Evolutionary conservation across 1,140 invertebrate genomes (phyloP).

Genomic region (Papilio glaucus): DNA sequence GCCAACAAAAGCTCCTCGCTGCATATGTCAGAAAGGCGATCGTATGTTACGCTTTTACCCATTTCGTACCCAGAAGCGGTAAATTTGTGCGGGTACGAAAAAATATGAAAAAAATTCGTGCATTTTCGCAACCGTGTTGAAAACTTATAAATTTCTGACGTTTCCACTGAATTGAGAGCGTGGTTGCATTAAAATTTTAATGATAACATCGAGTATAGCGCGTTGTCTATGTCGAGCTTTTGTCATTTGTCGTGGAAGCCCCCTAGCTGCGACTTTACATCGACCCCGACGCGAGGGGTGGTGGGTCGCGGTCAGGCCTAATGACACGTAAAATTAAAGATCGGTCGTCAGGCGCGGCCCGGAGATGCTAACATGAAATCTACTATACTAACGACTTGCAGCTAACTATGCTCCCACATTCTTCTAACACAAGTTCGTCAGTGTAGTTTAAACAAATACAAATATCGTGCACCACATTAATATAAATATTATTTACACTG

Average conservation of each 20-base stretch:
- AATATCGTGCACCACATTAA: too few relatives aligned
- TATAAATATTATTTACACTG: too few relatives aligned
- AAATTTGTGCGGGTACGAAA: slow-evolving; percentile 58
- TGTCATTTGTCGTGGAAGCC: slow-evolving; percentile 51
- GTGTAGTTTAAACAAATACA: too few relatives aligned
- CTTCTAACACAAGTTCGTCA: too few relatives aligned
- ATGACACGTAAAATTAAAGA: slow-evolving; percentile 63
- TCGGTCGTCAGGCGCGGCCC: slow-evolving; percentile 42
- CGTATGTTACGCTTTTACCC: slow-evolving; percentile 61
- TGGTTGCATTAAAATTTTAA: slow-evolving; percentile 61
- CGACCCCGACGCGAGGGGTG: slow-evolving; percentile 25
- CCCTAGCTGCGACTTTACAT: slow-evolving; percentile 40
- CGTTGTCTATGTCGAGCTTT: slow-evolving; percentile 51
- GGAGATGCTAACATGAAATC: slow-evolving; percentile 45
- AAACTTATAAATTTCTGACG: slow-evolving; percentile 69
- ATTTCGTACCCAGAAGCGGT: slow-evolving; percentile 45
- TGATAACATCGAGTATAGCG: slow-evolving; percentile 54
- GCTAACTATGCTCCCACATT: slow-evolving; percentile 40
- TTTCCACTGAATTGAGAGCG: slow-evolving; percentile 55
- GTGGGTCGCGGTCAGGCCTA: slow-evolving; percentile 43
- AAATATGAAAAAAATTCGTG: slow-evolving; percentile 68
- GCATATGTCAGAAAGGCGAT: slow-evolving; percentile 55
- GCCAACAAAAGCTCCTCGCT: slow-evolving; percentile 58
- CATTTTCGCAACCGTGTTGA: slow-evolving; percentile 59
- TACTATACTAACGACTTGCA: slow-evolving; percentile 42